Evolutionary conservation across 1,140 invertebrate genomes (phyloP), one percentile per base, ranked within the genome.

Genomic region (Heliconius hermathena): DNA sequence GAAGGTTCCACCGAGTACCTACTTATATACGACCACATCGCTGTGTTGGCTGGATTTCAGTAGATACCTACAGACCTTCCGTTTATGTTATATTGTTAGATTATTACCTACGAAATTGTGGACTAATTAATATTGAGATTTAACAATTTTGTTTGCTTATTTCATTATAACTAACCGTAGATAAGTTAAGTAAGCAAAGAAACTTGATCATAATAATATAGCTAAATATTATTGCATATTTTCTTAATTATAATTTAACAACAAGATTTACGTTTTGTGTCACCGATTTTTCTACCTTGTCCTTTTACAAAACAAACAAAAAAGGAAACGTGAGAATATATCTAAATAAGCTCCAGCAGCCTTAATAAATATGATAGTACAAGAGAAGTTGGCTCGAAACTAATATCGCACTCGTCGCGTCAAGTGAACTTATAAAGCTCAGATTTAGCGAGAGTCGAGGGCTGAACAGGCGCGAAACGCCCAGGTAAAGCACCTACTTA

Each of bases 361-460:
- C 87, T 94, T 94, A 94, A 94, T 93, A 93, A 93, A 93, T 93
- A 93, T 90, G 89, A 91, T 92, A 90, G 91, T 90, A 90, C 89
- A 87, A 88, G 88, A 91, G 89, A 89, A 91, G 89, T 91, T 91
- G 88, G 91, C 91, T 93, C 84, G 85, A 91, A 94, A 93, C 93
- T 94, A 94, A 94, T 94, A 93, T 94, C 88, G 91, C 90, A 91
- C 90, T 91, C 90, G 88, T 90, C 91, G 91, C 90, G 92, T 93
- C 91, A 93, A 93, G 91, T 91, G 93, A 93, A 94, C 93, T 90
- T 93, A 93, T 93, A 94, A 94, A 94, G 91, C 93, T 93, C 89
- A 94, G 93, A 94, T 94, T 94, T 93, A 93, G 91, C 90, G 90
- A 85, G 88, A 90, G 89, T 88, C 87, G 90, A 89, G 90, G 91